These are phyloP conservation scores for Lepisosteus osseus DNA, from an alignment of 2,113 vertebrate species.

Conservation along the genomic window DNA sequence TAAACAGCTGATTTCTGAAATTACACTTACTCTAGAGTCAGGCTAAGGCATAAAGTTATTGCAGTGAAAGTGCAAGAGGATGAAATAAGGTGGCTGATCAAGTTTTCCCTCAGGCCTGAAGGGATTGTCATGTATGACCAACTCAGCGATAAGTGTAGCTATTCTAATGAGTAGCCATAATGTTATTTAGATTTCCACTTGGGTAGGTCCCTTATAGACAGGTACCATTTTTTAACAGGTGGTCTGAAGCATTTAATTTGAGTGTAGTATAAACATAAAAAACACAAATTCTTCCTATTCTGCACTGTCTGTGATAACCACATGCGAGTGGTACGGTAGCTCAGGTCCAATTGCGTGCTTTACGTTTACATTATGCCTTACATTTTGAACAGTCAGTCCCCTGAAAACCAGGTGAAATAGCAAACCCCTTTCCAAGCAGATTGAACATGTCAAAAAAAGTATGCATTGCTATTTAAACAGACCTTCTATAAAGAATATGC, in stretches of 20 bases:
- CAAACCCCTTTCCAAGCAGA: neutral
- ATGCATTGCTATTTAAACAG: neutral
- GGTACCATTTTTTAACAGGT: no score
- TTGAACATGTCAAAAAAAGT: neutral
- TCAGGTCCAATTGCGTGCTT: neutral
- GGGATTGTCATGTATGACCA: no score
- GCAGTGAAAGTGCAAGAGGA: neutral
- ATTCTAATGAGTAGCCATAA: no score
- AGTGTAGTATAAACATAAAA: no score
- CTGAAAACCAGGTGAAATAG: slow-evolving; percentile 13
- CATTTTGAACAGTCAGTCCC: slow-evolving; percentile 5
- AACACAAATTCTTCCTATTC: slow-evolving; percentile 2
- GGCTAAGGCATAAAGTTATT: neutral
- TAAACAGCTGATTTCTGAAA: no score
- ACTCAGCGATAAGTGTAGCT: no score
- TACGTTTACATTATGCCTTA: neutral
- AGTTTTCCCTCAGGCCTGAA: no score
- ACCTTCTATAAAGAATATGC: neutral
- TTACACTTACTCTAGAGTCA: neutral
- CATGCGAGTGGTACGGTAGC: neutral
- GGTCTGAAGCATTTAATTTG: no score
- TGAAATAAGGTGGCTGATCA: no score
- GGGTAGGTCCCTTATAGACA: no score
- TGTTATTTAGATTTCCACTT: no score
- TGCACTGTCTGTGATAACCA: neutral